Percentiles rank a stretch among this genome's conserved stretches.
These are phyloP conservation scores for Heteractis magnifica DNA, from an alignment of 92 coral and sea anemone genomes.

Conservation along the genomic window DNA sequence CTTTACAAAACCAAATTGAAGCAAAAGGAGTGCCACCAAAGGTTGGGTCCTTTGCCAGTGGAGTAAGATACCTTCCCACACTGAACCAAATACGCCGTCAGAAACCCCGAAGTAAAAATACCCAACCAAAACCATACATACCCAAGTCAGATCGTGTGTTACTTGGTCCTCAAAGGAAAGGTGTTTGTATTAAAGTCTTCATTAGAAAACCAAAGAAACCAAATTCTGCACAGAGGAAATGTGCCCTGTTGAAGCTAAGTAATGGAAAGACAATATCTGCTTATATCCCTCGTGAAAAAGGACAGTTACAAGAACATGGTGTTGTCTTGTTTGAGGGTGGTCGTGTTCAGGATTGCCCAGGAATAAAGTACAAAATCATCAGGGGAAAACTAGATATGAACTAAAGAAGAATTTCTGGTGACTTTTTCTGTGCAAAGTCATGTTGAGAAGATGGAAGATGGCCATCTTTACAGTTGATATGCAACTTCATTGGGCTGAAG, in stretches of 20 bases:
- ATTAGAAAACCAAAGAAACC: constrained; percentile 95
- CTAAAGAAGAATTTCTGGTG: constrained; percentile 5
- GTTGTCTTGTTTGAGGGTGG: constrained; percentile 97
- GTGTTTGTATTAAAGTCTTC: constrained; percentile 92
- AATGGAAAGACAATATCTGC: constrained; percentile 93
- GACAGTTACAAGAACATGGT: constrained; percentile 92
- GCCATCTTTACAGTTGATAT: neutral
- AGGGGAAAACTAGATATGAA: constrained; percentile 93
- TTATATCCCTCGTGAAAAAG: constrained; percentile 89
- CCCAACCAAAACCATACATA: constrained; percentile 50
- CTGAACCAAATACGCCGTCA: constrained; percentile 81
- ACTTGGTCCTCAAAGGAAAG: constrained; percentile 93
- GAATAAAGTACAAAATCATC: constrained; percentile 86
- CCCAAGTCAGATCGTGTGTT: constrained; percentile 72
- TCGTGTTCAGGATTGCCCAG: constrained; percentile 97
- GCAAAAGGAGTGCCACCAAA: neutral
- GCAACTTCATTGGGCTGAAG: no score
- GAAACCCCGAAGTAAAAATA: constrained; percentile 78
- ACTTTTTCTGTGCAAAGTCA: no score
- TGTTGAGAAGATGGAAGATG: no score
- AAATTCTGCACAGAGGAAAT: constrained; percentile 94
- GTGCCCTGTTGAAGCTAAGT: constrained; percentile 85
- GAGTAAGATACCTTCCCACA: constrained; percentile 75
- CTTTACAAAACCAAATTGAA: constrained; percentile 7
- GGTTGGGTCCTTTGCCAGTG: constrained; percentile 24